Conservation (phyloP, 2,113 vertebrate genomes). For the Caracal caracal region DNA sequence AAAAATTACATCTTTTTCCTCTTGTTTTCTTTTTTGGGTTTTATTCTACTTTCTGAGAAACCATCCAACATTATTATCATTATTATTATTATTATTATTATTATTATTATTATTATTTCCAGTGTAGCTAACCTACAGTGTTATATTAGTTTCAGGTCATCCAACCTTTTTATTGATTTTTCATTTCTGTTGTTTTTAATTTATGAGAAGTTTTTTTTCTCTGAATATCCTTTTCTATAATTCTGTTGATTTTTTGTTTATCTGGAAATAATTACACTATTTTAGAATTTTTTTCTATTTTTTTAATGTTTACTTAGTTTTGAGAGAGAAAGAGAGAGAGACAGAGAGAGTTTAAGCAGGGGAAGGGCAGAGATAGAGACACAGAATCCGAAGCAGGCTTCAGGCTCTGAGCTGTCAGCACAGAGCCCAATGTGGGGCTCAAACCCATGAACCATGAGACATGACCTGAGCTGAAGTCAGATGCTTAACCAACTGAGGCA, state of each 20-base stretch:
- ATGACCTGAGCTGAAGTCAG: too few relatives aligned
- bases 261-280: background rate
- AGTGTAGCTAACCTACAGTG: background rate
- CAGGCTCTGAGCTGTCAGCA: too few relatives aligned
- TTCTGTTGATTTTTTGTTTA: background rate
- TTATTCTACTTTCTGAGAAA: background rate
- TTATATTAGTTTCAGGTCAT: background rate
- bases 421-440: too few relatives aligned
- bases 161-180: background rate
- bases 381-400: too few relatives aligned
- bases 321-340: too few relatives aligned
- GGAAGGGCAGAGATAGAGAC: too few relatives aligned
- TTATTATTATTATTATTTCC: background rate
- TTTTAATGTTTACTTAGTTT: too few relatives aligned
- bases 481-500: too few relatives aligned
- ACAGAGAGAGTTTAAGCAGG: too few relatives aligned
- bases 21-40: background rate
- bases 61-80: background rate
- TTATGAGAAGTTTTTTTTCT: background rate
- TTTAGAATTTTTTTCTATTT: background rate
- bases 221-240: background rate
- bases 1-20: background rate
- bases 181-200: background rate
- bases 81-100: too few relatives aligned
- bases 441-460: too few relatives aligned